Evolutionary conservation across 2,888 invertebrate species (phyloP), one percentile per base, ranked within the genome.

Genomic region (Lochmaea capreae): DNA sequence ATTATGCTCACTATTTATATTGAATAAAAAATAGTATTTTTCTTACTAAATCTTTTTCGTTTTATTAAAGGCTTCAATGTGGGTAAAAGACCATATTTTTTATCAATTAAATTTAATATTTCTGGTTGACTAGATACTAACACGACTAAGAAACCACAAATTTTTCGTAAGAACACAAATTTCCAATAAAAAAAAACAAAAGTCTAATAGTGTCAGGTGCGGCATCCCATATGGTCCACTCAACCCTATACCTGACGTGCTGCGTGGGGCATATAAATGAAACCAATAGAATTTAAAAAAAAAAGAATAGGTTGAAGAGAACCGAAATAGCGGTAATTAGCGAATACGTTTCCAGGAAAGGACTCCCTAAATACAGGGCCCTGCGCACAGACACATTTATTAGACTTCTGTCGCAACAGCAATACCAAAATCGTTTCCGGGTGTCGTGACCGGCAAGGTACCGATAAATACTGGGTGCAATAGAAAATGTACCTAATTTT

Each of bases 371-470:
- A 78, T 77, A 78, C 73, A 77, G 81, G 79, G 77, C 71, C 72
- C 72, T 61, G 66, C 54, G 49, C 68, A 65, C 74, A 71, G 73
- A 75, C 67, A 61, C 61, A 73, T 63, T 76, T 76, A 78, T 78
- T 66, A 67, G 71, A 77, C 77, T 78, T 78, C 75, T 79, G 79
- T 78, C 76, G 75, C 76, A 78, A 79, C 77, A 71, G 76, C 78
- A 80, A 79, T 76, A 68, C 75, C 72, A 73, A 80, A 77, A 75
- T 74, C 78, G 76, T 78, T 80, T 79, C 80, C 80, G 80, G 80
- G 76, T 78, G 76, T 77, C 78, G 78, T 79, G 77, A 75, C 77
- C 71, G 65, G 39, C 65, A 52, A 54, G 65, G 42, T 43, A 58
- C 62, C 65, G 61, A 69, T 75, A 75, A 75, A 65, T 72, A 69